Evolutionary conservation across 2,113 vertebrate species (phyloP), one percentile per base, ranked within the genome.

Genomic region (Neolamprologus kungweensis): DNA sequence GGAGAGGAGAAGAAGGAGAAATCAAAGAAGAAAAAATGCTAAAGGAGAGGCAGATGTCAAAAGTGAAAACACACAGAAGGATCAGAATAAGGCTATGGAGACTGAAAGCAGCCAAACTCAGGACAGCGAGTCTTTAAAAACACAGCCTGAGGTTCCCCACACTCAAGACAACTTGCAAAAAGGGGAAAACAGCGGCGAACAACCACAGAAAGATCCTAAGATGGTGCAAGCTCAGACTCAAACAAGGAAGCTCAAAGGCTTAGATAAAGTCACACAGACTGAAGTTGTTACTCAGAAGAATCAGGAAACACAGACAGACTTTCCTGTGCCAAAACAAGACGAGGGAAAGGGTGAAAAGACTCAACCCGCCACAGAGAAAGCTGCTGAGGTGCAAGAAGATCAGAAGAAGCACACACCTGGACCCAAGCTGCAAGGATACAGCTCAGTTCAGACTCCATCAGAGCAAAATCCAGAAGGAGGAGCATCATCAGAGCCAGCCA

Each of bases 281-380:
- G 3, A 0, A 7, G 12, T 17, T 5, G 78, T 92, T 31, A 1
- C 1, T 14, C 91, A 84, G 31, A 85, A 3, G 6, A 8, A 50
- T 79, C 89, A 93, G 88, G 87, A 91, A 26, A 95, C 96, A 1
- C 96, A 96, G 87, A 95, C 88, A 1, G 89, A 94, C 10, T 4
- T 33, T 13, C 2, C 9, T 4, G 16, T 9, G 26, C 10, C 63
- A 5, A 19, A 45, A 10, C 51, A 26, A 31, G 84, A 80, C 0
- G 63, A 79, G 3, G 1, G 51, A 4, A 16, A 16, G 4, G 4
- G 35, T 11, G 57, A 73, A 16, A 17, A 71, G 17, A 54, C 21
- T 5, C 16, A n/a, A 19, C 5, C 68, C 1, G 63, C 2, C 11
- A 6, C 19, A 7, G 26, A 19, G 1, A n/a, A 9, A 6, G 13